Evolutionary conservation across 2,888 invertebrate species (phyloP), one percentile per base, ranked within the genome.

Genomic region (Electrophaes corylata): DNA sequence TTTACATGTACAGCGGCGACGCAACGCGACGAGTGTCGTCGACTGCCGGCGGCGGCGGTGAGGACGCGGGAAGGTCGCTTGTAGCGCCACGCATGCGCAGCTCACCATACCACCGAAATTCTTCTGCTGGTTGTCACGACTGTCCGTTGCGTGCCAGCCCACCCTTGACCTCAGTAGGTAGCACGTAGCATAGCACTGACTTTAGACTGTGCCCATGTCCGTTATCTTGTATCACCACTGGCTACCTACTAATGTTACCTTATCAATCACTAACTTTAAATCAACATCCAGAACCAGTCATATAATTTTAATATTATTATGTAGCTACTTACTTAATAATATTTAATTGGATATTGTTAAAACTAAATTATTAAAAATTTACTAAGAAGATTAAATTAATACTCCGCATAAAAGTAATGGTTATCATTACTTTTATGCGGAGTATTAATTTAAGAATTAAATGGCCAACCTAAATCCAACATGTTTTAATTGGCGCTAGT

Each of bases 21-120:
- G 39, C 79, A 79, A 82, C 46, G 84, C 91, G 88, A 83, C 86
- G 78, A 78, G 77, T 74, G 80, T 79, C 79, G 83, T 75, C 81
- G 78, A 88, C 90, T 88, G 78, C 51, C 73, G 72, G 2, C 23
- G 23, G 26, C 26, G 64, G n/a, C n/a, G n/a, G n/a, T 76, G 79
- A 89, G 91, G 90, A 86, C 91, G 86, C 81, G 77, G 70, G 81
- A 90, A 91, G 91, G 91, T 90, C 91, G 83, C 66, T 59, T 62
- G 74, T 60, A 67, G 57, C 70, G 62, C 69, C 69, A 85, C 91
- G 91, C 91, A 89, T 89, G 91, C 91, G 91, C 79, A 73, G 62
- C 59, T 65, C 60, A 58, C 68, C 71, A 73, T 64, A 66, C 66
- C 71, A 59, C 66, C 66, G 72, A 73, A 78, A 75, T 65, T 65